Conservation (phyloP, 2,888 invertebrate genomes). For the Athalia cordata region DNA sequence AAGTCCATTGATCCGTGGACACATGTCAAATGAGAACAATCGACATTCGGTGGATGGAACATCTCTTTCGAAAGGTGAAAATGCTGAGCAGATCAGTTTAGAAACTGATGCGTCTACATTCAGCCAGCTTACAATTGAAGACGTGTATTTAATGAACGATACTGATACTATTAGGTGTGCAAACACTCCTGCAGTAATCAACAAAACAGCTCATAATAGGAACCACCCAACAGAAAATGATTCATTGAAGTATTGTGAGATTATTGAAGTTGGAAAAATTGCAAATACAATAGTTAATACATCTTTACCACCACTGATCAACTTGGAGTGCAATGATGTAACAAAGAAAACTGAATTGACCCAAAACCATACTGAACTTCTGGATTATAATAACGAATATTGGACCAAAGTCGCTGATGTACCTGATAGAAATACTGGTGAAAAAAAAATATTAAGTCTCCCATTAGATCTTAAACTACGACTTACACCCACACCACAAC, state of each 20-base stretch:
- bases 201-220: neutral
- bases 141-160: neutral
- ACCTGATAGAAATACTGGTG: neutral
- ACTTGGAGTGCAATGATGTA: neutral
- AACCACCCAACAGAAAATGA: neutral
- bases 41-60: neutral
- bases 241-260: neutral
- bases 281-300: neutral
- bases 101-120: neutral
- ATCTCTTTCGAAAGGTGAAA: neutral
- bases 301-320: neutral
- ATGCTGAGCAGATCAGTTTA: neutral
- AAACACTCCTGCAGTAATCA: neutral
- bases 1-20: too few species aligned
- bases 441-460: neutral
- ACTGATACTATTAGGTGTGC: neutral
- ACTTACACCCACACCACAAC: neutral
- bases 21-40: neutral
- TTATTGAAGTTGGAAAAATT: neutral
- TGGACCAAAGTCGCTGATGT: neutral
- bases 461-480: neutral
- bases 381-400: neutral
- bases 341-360: neutral
- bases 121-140: slow-evolving; percentile 17
- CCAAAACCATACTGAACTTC: too few species aligned